Evolutionary conservation across 92 coral and sea anemone species (phyloP), one percentile per base, ranked within the genome.

Genomic region (Actinernus sp.): DNA sequence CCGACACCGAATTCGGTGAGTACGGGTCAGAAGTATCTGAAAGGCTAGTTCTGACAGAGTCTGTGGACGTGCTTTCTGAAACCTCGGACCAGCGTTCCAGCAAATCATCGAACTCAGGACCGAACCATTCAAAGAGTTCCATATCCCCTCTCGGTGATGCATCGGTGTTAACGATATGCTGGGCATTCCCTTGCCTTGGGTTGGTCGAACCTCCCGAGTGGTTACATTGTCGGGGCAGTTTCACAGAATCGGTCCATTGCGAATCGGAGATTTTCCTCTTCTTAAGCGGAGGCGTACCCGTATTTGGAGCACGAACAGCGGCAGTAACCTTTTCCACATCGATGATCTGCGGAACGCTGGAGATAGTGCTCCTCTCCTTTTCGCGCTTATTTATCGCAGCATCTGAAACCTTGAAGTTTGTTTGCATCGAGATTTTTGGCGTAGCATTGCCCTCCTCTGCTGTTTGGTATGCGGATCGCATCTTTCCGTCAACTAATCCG

Each of bases 21-120:
- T 87, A 82, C 18, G 94, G 92, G 39, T 95, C 97, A 2, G 99
- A 95, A 6, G 86, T 63, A 32, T 85, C 91, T 6, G 88, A 86
- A 11, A 67, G 38, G 25, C 89, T 85, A 19, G 82, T 76, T 0
- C 69, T 81, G 9, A 74, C 65, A 3, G 77, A 67, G 53, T 71
- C 69, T 1, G 93, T 79, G 16, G 97, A 83, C 10, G 84, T 44
- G 52, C 88, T 73, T 5, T 92, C 97, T 14, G 95, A 88, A 19
- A 86, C 97, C 40, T 90, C 97, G 3, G 97, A 95, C 92, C 97
- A 83, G 31, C 91, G 88, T 52, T 95, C 99, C 30, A 95, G 83
- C 24, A 95, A 65, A 62, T 91, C 93, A 38, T 95, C 99, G 38
- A 95, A 70, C 49, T 95, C 99, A 3, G 97, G 97, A 1, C 99